Evolutionary conservation across 2,888 invertebrate species (phyloP).

Genomic region (Theretra japonica): DNA sequence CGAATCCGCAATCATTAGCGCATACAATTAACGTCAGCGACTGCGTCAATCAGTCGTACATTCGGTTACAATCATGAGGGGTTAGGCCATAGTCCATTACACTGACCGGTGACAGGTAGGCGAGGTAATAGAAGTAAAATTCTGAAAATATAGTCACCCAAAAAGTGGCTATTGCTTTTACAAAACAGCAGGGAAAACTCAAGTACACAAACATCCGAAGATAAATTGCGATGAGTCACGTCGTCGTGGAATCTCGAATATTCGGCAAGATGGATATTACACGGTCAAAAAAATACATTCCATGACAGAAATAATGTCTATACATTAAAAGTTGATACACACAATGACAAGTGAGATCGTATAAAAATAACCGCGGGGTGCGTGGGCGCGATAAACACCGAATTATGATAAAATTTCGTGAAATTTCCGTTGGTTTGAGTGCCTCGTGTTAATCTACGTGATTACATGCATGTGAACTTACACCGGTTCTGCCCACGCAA

Average conservation of each 20-base stretch:
- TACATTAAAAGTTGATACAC: constrained; percentile 19
- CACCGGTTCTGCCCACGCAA: too few relatives aligned
- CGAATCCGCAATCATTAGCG: too few relatives aligned
- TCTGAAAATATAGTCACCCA: too few relatives aligned
- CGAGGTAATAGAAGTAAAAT: too few relatives aligned
- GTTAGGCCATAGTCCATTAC: too few relatives aligned
- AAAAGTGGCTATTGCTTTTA: neutral
- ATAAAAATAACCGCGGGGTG: constrained; percentile 2
- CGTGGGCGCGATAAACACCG: constrained; percentile 23
- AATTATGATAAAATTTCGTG: constrained; percentile 26
- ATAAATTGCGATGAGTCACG: constrained; percentile 21
- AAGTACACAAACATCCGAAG: neutral
- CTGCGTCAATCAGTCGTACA: too few relatives aligned
- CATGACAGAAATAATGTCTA: constrained; percentile 24
- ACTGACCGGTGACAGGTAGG: too few relatives aligned
- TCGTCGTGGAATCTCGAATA: constrained; percentile 21
- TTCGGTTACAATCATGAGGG: too few relatives aligned
- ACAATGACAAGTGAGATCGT: constrained; percentile 23
- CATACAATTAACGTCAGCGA: too few relatives aligned
- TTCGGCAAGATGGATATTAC: constrained; percentile 16
- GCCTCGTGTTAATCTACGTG: neutral
- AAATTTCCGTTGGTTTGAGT: neutral
- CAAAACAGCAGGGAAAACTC: neutral
- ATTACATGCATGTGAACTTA: neutral
- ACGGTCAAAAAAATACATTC: constrained; percentile 26